phyloP scores from a whole-genome alignment of 2,888 invertebrate genomes.

The Trissoscelio sp. region DNA sequence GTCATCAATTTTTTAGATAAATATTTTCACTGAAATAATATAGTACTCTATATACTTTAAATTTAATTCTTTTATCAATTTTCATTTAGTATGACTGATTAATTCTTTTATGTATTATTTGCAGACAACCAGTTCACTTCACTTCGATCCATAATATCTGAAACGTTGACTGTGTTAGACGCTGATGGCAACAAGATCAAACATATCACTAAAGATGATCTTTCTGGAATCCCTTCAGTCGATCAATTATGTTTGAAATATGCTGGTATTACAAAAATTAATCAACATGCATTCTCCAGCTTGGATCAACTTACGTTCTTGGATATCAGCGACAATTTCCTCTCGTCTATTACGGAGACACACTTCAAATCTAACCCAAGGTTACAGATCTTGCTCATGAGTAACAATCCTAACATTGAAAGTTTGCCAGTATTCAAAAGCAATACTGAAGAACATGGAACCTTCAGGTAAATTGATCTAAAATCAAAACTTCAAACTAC shows the following conservation, averaged over 20 bases:
- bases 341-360: constrained; percentile 88
- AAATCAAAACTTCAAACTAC: too few relatives aligned
- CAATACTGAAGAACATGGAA: constrained; percentile 81
- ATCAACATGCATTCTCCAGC: constrained; percentile 88
- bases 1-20: neutral
- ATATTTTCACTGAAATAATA: too few relatives aligned
- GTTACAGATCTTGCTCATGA: constrained; percentile 88
- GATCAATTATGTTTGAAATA: constrained; percentile 88
- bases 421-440: constrained; percentile 88
- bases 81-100: neutral
- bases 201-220: constrained; percentile 88
- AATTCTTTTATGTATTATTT: neutral
- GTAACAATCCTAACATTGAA: constrained; percentile 88
- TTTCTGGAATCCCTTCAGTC: constrained; percentile 86
- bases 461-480: constrained; percentile 77
- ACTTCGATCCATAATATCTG: constrained; percentile 84
- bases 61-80: too few relatives aligned
- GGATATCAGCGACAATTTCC: constrained; percentile 89
- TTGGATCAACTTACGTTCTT: constrained; percentile 88
- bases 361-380: constrained; percentile 89
- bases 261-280: constrained; percentile 88
- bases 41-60: too few relatives aligned
- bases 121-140: constrained; percentile 86
- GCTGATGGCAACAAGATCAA: constrained; percentile 88
- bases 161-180: constrained; percentile 88